These are phyloP conservation scores for Rhagologus leucostigma DNA, from an alignment of 2,113 vertebrate species.

Conservation along the genomic window DNA sequence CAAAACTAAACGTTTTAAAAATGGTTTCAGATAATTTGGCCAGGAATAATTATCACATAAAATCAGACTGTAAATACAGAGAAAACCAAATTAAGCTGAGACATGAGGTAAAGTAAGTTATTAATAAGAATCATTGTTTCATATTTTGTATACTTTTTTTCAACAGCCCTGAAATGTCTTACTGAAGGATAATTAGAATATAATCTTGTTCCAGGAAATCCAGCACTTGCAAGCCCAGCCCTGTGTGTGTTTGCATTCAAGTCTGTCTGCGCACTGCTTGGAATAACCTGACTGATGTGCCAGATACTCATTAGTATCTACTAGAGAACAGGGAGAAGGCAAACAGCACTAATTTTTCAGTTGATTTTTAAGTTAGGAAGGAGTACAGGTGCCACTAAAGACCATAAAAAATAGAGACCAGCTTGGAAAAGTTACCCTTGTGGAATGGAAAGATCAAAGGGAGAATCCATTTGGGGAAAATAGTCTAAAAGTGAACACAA, in stretches of 20 bases:
- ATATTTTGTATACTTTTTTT: not conserved
- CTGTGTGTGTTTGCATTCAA: not conserved
- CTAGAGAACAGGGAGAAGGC: not conserved
- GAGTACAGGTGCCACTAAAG: not conserved
- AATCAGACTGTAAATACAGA: not conserved
- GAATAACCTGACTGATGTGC: not conserved
- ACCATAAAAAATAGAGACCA: not conserved
- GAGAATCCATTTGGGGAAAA: not conserved
- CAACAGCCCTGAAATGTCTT: not conserved
- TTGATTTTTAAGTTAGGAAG: not conserved
- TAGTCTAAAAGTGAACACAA: not conserved
- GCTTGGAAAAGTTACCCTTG: not conserved
- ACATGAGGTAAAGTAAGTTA: not conserved
- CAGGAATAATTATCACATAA: not conserved
- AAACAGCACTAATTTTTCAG: not conserved
- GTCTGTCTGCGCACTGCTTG: not conserved
- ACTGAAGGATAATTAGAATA: not conserved
- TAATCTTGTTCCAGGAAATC: not conserved
- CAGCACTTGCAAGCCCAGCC: not conserved
- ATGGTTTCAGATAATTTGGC: not conserved
- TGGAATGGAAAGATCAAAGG: not conserved
- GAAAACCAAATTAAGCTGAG: not conserved
- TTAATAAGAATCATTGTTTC: not conserved
- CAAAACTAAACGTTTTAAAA: slow-evolving; percentile 16
- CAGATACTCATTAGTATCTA: not conserved